Evolutionary conservation across 2,113 vertebrate species (phyloP), one percentile per base, ranked within the genome.

Genomic region (Macroglossus sobrinus): DNA sequence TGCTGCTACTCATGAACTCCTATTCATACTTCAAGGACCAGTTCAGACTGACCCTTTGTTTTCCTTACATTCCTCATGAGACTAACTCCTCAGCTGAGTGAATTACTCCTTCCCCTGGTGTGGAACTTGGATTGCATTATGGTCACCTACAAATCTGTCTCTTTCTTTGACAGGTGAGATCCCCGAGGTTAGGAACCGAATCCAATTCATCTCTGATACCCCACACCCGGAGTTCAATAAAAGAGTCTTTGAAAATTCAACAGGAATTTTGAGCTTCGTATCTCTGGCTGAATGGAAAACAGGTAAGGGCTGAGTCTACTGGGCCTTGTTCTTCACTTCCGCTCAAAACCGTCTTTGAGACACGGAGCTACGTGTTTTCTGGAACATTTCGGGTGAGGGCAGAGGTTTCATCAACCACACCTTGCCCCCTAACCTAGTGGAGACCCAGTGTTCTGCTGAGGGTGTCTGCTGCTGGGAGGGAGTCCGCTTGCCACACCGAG

Each of bases 301-400:
- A 8, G 45, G 24, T 5, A 33, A 78, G 28, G 18, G n/a, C 57
- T 6, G 1, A 2, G 7, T 4, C 66, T 7, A 19, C 8, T 3
- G 30, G 66, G 18, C 57, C 24, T 21, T 24, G 33, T 18, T 78
- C 57, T 64, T 12, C 3, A 19, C 64, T 71, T 86, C 45, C 38
- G 74, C 33, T 40, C 24, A 68, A 47, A 89, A 84, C 50, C 50
- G 7, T 40, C 69, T 64, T 38, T 40, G 57, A 89, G 82, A 43
- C 80, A 69, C 26, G 55, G 30, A 57, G 30, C 50, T 47, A 19
- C 15, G 30, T 86, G 22, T 30, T 9, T 53, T 50, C 81, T 91
- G 7, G 35, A 64, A 75, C 63, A 26, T 43, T 91, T 63, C 57
- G 30, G 57, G 26, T 16, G 40, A 84, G 40, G 28, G 22, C 3